A percentile compares a stretch with the other conserved stretches of the same genome.
Conservation (phyloP, 2,888 invertebrate species). For the Pelosia muscerda region DNA sequence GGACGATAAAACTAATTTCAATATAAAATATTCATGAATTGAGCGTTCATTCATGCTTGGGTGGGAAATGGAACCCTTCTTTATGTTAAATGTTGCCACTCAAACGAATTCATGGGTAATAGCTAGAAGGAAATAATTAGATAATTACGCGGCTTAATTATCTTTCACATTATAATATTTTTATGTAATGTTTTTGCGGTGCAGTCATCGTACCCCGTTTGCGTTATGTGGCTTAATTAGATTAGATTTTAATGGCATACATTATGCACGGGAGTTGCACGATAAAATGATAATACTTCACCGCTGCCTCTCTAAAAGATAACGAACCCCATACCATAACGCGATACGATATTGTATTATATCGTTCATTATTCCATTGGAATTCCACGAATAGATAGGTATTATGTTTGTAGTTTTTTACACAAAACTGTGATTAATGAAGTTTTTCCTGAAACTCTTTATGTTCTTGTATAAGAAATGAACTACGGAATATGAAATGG, state of each 20-base stretch:
- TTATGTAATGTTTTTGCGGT: not conserved
- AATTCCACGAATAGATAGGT: constrained; percentile 40
- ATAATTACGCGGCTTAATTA: not conserved
- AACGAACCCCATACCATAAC: constrained; percentile 35
- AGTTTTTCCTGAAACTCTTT: not conserved
- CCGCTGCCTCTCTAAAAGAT: constrained; percentile 23
- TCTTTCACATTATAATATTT: constrained; percentile 2
- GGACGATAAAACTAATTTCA: not conserved
- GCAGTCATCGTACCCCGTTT: not conserved
- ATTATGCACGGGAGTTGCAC: constrained; percentile 7
- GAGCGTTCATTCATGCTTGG: not conserved
- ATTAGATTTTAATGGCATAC: constrained; percentile 9
- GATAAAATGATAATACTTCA: constrained; percentile 7
- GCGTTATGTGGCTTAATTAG: constrained; percentile 5
- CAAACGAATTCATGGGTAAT: not conserved
- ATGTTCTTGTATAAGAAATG: not conserved
- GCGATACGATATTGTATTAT: constrained; percentile 34
- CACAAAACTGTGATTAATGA: constrained; percentile 4
- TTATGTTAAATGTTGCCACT: not conserved
- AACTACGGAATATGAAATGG: not conserved
- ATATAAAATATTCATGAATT: not conserved
- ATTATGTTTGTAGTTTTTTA: constrained; percentile 14
- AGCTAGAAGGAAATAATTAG: not conserved
- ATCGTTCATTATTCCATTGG: constrained; percentile 28
- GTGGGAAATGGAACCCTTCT: not conserved